Evolutionary conservation across 2,113 vertebrate species (phyloP), one percentile per base, ranked within the genome.

Genomic region (Onychostruthus taczanowskii): DNA sequence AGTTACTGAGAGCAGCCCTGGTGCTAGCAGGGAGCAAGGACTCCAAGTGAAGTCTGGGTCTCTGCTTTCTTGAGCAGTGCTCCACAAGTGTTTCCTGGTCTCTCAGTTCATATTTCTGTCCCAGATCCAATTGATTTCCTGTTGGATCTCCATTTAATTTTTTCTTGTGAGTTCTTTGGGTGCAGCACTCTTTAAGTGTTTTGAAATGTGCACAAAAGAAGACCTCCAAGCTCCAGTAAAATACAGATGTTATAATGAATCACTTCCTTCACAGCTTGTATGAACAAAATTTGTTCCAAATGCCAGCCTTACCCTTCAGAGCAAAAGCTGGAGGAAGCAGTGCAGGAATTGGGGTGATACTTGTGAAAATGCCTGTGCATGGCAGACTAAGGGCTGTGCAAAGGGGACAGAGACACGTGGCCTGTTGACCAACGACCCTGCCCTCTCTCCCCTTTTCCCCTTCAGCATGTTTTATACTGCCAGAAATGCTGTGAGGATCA

Each of bases 401-500:
- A 8, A 56, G 55, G 11, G 24, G 33, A 41, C 39, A 47, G 44
- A 3, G 31, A 13, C 13, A 31, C 0, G 0, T 35, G 78, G 33
- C 22, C 31, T 74, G 3, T 27, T 47, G 24, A 16, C 30, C n/a
- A 27, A 4, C 0, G 0, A 6, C 21, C 44, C 30, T 93, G 13
- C 46, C 31, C 31, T 76, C 46, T 81, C 35, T 88, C 23, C 6
- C 10, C 8, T 75, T 58, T 50, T 81, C 37, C 28, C 41, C 33
- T 62, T 55, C 30, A 30, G 13, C 56, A 1, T 84, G 7, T 68
- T 87, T 69, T 46, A 22, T 35, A 10, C 27, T 69, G 47, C 16
- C 44, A 80, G 26, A 35, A 14, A 11, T 24, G 26, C 28, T 64
- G 52, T 77, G 52, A 59, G 64, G 43, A 43, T 63, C 28, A 81